These are phyloP conservation scores for Leptinotarsa peninsularis DNA, from an alignment of 2,888 invertebrate genomes.

Conservation along the genomic window DNA sequence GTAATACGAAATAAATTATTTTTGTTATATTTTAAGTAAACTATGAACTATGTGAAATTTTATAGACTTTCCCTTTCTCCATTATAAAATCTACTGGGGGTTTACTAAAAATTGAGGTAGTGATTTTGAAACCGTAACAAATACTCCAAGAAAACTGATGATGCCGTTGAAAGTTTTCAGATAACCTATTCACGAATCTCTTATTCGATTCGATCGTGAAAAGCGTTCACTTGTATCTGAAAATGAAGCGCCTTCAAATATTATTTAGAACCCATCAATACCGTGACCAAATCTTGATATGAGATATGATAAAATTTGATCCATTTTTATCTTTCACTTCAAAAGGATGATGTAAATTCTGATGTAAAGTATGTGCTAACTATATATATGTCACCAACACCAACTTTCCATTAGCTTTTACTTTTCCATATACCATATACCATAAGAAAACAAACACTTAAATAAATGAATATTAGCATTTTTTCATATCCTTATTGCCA, in stretches of 20 bases:
- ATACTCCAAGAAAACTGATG: neutral
- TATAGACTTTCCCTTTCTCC: too few species aligned
- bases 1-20: too few species aligned
- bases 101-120: too few species aligned
- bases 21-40: too few species aligned
- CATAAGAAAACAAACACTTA: neutral
- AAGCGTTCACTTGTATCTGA: neutral
- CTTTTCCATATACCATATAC: neutral
- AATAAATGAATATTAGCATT: neutral
- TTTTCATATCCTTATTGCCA: neutral
- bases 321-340: slow-evolving; percentile 19
- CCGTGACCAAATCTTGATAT: slow-evolving; percentile 6
- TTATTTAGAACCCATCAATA: slow-evolving; percentile 4
- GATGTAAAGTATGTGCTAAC: neutral
- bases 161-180: neutral
- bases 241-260: neutral
- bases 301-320: slow-evolving; percentile 20
- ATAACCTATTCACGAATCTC: neutral
- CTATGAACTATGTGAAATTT: too few species aligned
- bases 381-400: neutral
- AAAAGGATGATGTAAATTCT: slow-evolving; percentile 18
- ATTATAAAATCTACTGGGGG: too few species aligned
- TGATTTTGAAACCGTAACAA: too few species aligned
- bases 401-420: neutral
- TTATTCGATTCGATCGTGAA: neutral